Conservation (phyloP, 2,888 invertebrate species). For the Sialis fuliginosa region DNA sequence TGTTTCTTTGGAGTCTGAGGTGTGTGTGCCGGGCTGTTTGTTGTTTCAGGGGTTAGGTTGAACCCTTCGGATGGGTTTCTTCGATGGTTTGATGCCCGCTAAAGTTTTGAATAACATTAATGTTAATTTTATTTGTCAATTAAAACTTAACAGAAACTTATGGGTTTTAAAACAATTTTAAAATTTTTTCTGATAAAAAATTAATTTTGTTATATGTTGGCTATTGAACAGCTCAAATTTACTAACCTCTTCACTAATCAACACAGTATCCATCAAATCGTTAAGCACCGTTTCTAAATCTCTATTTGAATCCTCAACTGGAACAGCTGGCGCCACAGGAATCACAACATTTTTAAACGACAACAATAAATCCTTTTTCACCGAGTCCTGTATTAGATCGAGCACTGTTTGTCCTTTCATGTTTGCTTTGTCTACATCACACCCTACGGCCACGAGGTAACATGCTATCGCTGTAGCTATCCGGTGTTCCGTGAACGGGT, state of each 20-base stretch:
- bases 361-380: conserved; percentile 22
- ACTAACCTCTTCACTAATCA: too few relatives aligned
- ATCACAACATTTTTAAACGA: too few relatives aligned
- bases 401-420: conserved; percentile 50
- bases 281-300: too few relatives aligned
- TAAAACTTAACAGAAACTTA: too few relatives aligned
- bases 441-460: conserved; percentile 48
- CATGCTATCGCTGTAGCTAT: conserved; percentile 52
- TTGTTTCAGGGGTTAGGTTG: conserved; percentile 1
- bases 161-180: too few relatives aligned
- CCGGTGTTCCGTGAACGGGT: conserved; percentile 28
- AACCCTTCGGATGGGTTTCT: conserved; percentile 4
- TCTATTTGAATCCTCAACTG: too few relatives aligned
- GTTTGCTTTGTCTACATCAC: conserved; percentile 43
- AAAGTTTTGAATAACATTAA: neutral
- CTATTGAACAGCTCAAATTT: too few relatives aligned
- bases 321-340: too few relatives aligned
- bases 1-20: neutral
- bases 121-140: too few relatives aligned
- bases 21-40: conserved; percentile 2
- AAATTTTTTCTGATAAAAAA: too few relatives aligned
- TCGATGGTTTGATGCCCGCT: conserved; percentile 2
- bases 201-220: too few relatives aligned
- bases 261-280: too few relatives aligned
- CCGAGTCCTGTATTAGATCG: conserved; percentile 39